phyloP scores from a whole-genome alignment of 2,797 vertebrate species.

The Mastacembelus armatus region DNA sequence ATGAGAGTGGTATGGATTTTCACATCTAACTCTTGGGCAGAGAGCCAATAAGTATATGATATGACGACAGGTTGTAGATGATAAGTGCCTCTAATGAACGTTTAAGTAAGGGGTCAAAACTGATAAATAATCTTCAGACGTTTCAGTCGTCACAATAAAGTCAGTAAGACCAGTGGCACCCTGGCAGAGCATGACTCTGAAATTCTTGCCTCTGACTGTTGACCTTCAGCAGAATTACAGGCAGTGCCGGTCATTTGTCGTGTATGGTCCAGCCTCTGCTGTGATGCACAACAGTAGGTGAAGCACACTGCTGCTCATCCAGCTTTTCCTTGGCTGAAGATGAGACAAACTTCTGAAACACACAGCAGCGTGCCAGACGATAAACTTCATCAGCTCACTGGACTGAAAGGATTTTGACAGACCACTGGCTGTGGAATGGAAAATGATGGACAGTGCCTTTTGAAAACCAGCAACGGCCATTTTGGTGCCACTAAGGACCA shows the following conservation, averaged over 20 bases:
- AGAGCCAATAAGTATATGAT: background rate
- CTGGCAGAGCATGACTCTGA: conserved; percentile 23
- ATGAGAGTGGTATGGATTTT: background rate
- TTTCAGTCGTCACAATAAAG: conserved; percentile 15
- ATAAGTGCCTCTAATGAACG: background rate
- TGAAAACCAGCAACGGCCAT: conserved; percentile 32
- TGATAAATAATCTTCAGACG: conserved; percentile 32
- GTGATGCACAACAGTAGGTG: conserved; percentile 41
- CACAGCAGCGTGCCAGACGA: conserved; percentile 16
- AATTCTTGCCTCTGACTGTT: conserved; percentile 41
- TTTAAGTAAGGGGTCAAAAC: conserved; percentile 2
- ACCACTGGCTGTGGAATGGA: conserved; percentile 17
- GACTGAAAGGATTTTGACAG: conserved; percentile 44
- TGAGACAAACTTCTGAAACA: conserved; percentile 60
- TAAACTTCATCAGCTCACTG: conserved; percentile 44
- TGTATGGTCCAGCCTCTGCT: conserved; percentile 33
- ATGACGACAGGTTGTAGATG: background rate
- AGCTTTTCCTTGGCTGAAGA: conserved; percentile 53
- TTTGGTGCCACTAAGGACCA: conserved; percentile 24
- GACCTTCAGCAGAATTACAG: conserved; percentile 68
- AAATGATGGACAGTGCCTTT: conserved; percentile 36
- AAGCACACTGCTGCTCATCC: conserved; percentile 29
- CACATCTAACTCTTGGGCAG: background rate
- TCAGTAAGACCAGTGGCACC: conserved; percentile 24
- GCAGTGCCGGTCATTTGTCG: conserved; percentile 55